Evolutionary conservation across 2,888 invertebrate species (phyloP), one percentile per base, ranked within the genome.

Genomic region (Vanessa cardui): DNA sequence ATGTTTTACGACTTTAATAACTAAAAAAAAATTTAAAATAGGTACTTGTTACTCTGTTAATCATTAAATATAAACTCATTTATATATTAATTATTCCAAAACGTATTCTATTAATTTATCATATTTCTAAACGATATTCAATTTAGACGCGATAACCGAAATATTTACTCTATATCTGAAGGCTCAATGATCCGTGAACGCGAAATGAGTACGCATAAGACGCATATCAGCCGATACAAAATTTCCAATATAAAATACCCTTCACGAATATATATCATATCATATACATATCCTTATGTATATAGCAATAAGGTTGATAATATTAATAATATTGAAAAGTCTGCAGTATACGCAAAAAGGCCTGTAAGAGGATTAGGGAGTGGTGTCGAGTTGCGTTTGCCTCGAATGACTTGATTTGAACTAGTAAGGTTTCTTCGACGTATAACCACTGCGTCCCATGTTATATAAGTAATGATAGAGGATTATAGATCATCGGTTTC

Each of bases 281-380:
- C n/a, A n/a, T n/a, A n/a, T n/a, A n/a, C 63, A 63, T 49, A n/a
- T 54, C 18, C 59, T 54, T 72, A 70, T 64, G 20, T 16, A 21
- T 2, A 58, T 47, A 15, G 2, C 2, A 4, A 47, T 66, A 70
- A 61, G 66, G 68, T 73, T 65, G 58, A 61, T 47, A 65, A 52
- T 62, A 64, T 62, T 39, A 45, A 62, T n/a, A 46, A 12, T 12
- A 39, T 39, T 39, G 39, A 39, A 39, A 39, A 39, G 39, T 26
- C 18, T 61, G 50, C 39, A 64, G 21, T 46, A 56, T 21, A 70
- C 62, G 66, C 59, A 68, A 71, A 71, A 72, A 72, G 69, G 56
- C 60, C 61, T 58, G 67, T 72, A 74, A 72, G 72, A 74, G 70
- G 73, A 72, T 74, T 74, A 74, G 49, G 46, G 68, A 68, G 62